phyloP scores from a whole-genome alignment of 2,888 invertebrate genomes.

The Thymelicus lineola region DNA sequence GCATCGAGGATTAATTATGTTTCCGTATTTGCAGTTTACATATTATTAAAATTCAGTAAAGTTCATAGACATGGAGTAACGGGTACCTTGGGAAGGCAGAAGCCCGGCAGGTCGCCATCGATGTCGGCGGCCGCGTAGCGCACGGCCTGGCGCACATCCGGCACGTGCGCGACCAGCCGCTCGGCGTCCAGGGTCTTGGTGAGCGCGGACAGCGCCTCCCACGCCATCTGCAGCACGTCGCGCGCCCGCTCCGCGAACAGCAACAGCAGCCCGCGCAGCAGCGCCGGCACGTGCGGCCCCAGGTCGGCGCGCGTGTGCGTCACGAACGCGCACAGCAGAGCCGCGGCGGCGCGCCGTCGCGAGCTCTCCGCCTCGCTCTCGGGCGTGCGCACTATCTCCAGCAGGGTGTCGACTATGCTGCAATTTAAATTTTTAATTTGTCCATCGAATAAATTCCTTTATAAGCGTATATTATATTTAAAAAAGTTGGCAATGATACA shows the following conservation, averaged over 20 bases:
- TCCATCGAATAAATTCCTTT: neutral
- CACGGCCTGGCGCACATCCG: conserved; percentile 96
- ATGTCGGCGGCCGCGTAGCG: conserved; percentile 94
- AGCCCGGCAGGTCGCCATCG: conserved; percentile 94
- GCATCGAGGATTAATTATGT: conserved; percentile 29
- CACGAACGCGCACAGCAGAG: conserved; percentile 96
- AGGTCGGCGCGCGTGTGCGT: conserved; percentile 95
- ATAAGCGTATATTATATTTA: no score
- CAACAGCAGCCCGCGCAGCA: conserved; percentile 94
- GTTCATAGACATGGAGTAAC: neutral
- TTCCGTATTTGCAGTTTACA: no score
- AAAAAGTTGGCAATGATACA: no score
- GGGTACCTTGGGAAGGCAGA: conserved; percentile 93
- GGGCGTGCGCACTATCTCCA: conserved; percentile 88
- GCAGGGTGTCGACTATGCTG: conserved; percentile 93
- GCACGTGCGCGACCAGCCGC: conserved; percentile 93
- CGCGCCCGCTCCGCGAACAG: conserved; percentile 93
- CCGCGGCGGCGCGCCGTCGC: conserved; percentile 91
- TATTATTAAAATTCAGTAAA: no score
- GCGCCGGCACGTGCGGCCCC: conserved; percentile 93
- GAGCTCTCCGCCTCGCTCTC: conserved; percentile 90
- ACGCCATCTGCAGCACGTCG: conserved; percentile 90
- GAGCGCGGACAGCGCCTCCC: conserved; percentile 96
- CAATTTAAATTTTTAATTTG: conserved; percentile 41
- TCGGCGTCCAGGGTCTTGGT: conserved; percentile 94